A percentile compares a stretch with the other conserved stretches of the same genome.
phyloP scores from a whole-genome alignment of 2,113 vertebrate genomes.

The Sander vitreus region DNA sequence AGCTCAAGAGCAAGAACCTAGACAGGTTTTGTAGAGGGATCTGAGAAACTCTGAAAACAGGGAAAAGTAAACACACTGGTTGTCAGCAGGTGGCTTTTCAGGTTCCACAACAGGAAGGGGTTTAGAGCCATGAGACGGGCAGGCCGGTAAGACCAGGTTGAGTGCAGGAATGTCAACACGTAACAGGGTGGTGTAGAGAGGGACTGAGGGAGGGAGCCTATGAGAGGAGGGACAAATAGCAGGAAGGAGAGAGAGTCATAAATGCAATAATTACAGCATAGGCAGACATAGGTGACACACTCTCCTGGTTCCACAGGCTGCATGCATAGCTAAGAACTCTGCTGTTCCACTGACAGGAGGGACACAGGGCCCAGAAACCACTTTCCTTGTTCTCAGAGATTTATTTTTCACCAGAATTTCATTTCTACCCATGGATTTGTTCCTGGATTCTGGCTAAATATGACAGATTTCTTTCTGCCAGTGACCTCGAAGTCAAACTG shows the following conservation, averaged over 20 bases:
- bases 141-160: constrained; percentile 55
- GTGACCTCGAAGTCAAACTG: not conserved
- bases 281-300: constrained; percentile 44
- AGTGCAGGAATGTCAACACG: constrained; percentile 67
- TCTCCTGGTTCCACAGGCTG: constrained; percentile 45
- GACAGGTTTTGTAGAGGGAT: not conserved
- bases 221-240: constrained; percentile 69
- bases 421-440: constrained; percentile 66
- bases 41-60: not conserved
- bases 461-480: constrained; percentile 15
- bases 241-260: constrained; percentile 62
- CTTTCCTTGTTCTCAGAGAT: constrained; percentile 6
- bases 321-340: constrained; percentile 39
- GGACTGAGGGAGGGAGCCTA: constrained; percentile 47
- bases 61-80: not conserved
- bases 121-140: constrained; percentile 11
- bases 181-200: constrained; percentile 57
- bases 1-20: not conserved
- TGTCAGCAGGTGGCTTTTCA: constrained; percentile 67
- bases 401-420: not conserved
- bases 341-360: constrained; percentile 12
- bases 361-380: not conserved
- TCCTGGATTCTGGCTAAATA: constrained; percentile 70
- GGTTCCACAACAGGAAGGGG: constrained; percentile 63
- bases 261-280: constrained; percentile 70